phyloP scores from a whole-genome alignment of 2,113 vertebrate species.

The Microtus richardsoni region DNA sequence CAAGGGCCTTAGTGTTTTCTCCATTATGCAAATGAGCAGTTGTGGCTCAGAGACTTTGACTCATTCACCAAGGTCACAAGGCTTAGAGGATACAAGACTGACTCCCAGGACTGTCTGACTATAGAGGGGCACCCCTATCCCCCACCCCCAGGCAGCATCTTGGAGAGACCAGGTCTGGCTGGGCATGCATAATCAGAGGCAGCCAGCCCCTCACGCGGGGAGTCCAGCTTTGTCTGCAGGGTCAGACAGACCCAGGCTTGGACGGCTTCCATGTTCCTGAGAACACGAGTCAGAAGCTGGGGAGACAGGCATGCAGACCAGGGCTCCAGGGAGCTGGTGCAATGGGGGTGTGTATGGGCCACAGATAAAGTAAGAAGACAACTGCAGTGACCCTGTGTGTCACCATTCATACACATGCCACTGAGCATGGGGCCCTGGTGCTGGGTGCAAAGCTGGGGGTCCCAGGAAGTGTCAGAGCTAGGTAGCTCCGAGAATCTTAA shows the following conservation, averaged over 20 bases:
- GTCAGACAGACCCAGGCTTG: not conserved
- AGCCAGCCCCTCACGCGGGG: too few relatives aligned
- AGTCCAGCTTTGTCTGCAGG: not conserved
- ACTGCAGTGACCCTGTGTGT: too few relatives aligned
- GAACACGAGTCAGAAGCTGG: not conserved
- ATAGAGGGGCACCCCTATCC: not conserved
- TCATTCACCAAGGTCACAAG: accelerated
- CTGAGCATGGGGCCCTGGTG: accelerated
- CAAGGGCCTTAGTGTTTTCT: not conserved
- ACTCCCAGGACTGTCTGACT: not conserved
- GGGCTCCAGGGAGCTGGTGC: not conserved
- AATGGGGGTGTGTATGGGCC: not conserved
- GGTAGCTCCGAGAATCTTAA: not conserved
- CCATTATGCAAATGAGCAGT: not conserved
- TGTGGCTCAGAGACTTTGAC: too few relatives aligned
- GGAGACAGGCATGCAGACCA: not conserved
- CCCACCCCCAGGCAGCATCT: not conserved
- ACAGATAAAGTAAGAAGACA: not conserved
- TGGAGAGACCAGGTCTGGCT: not conserved
- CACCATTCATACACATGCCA: not conserved
- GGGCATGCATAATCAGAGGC: not conserved
- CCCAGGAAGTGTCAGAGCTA: not conserved
- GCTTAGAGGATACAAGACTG: not conserved
- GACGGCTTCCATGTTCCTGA: not conserved
- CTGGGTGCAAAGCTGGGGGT: not conserved